Conservation (phyloP, 2,113 vertebrate genomes). For the Pithys albifrons region DNA sequence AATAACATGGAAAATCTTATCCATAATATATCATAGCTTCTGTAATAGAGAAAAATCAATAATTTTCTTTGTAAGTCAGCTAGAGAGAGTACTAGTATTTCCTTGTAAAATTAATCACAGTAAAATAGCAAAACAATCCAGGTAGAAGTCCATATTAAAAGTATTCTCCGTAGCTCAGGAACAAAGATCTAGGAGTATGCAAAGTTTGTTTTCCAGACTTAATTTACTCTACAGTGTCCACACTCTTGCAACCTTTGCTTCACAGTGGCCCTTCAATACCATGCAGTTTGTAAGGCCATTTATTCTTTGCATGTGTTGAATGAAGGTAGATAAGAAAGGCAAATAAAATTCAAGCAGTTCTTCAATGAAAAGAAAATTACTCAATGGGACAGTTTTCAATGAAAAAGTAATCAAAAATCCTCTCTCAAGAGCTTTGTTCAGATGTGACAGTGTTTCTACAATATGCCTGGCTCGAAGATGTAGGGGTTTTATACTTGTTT, state of each 20-base stretch:
- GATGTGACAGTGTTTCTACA: background rate
- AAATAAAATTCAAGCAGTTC: background rate
- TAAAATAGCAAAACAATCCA: background rate
- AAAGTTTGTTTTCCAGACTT: background rate
- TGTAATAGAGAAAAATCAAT: background rate
- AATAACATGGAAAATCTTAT: background rate
- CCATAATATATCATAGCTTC: background rate
- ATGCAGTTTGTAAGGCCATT: background rate
- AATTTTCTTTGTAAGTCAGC: background rate
- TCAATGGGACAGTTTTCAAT: background rate
- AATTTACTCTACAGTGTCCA: background rate
- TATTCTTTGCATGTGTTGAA: background rate
- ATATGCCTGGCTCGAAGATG: background rate
- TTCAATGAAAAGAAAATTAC: background rate
- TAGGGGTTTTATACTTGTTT: background rate
- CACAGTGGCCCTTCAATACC: background rate
- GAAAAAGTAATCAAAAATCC: background rate
- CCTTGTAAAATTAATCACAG: background rate
- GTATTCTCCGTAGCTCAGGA: background rate
- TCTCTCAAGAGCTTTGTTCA: background rate
- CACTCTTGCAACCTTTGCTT: background rate
- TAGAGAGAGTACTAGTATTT: background rate
- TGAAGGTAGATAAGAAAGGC: background rate
- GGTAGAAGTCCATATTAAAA: background rate
- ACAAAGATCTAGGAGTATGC: background rate